Percentiles rank a stretch among this genome's conserved stretches.
These are phyloP conservation scores for Siphamia tubifer DNA, from an alignment of 2,113 vertebrate genomes.

Conservation along the genomic window DNA sequence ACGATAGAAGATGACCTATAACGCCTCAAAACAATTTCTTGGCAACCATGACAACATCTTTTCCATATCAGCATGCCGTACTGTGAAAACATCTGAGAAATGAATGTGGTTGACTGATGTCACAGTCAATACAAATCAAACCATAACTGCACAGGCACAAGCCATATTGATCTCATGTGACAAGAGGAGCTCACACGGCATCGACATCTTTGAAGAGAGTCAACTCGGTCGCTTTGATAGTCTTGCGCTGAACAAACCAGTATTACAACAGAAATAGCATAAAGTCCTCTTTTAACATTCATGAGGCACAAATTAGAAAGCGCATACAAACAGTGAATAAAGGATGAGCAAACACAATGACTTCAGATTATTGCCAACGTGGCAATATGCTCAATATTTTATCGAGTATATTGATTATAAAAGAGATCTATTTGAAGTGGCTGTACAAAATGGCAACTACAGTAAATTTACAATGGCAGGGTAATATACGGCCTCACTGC, in stretches of 20 bases:
- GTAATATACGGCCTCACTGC: slow-evolving; percentile 72
- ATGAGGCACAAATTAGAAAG: slow-evolving; percentile 55
- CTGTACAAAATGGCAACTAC: slow-evolving; percentile 69
- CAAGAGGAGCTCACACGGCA: slow-evolving; percentile 28
- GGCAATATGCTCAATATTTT: slow-evolving; percentile 62
- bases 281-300: slow-evolving; percentile 37
- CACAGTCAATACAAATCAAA: slow-evolving; percentile 53
- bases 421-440: slow-evolving; percentile 70
- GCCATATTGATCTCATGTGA: slow-evolving; percentile 56
- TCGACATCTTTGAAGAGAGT: slow-evolving; percentile 47
- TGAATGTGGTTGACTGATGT: slow-evolving; percentile 38
- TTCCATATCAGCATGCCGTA: not conserved
- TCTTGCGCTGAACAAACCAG: not conserved
- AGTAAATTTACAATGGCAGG: slow-evolving; percentile 74
- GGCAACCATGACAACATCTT: slow-evolving; percentile 31
- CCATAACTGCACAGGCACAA: slow-evolving; percentile 56
- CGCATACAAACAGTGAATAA: slow-evolving; percentile 49
- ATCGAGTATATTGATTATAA: slow-evolving; percentile 70
- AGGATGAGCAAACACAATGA: slow-evolving; percentile 45
- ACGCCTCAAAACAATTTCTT: slow-evolving; percentile 42
- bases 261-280: slow-evolving; percentile 15
- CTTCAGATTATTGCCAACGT: slow-evolving; percentile 46
- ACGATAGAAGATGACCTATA: slow-evolving; percentile 42
- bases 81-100: slow-evolving; percentile 30
- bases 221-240: slow-evolving; percentile 27